These are phyloP conservation scores for Lamproptera curius DNA, from an alignment of 2,888 invertebrate genomes.

Conservation along the genomic window DNA sequence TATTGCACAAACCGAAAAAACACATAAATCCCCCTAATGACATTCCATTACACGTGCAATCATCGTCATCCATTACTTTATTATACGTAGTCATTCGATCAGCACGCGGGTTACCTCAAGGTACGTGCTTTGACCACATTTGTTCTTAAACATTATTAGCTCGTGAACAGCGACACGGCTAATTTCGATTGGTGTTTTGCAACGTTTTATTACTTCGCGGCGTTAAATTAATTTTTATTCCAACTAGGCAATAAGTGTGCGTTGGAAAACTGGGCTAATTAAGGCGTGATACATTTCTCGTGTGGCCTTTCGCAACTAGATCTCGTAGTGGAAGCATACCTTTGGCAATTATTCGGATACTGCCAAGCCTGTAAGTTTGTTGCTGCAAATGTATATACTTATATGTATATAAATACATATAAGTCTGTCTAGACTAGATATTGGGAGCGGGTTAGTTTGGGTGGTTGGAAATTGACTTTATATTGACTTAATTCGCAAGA, in stretches of 20 bases:
- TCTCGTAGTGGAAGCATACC: slow-evolving; percentile 2
- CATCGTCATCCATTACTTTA: too few relatives aligned
- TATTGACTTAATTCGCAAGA: too few relatives aligned
- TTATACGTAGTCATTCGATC: too few relatives aligned
- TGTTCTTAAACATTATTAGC: neutral
- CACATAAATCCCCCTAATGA: neutral
- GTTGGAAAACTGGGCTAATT: slow-evolving; percentile 14
- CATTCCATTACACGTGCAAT: too few relatives aligned
- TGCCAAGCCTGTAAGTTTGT: neutral
- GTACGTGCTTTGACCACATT: slow-evolving; percentile 2
- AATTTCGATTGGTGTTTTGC: slow-evolving; percentile 2
- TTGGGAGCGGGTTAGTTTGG: too few relatives aligned
- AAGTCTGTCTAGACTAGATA: too few relatives aligned
- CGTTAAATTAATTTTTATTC: slow-evolving; percentile 10
- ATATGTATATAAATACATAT: too few relatives aligned
- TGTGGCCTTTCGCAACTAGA: slow-evolving; percentile 5
- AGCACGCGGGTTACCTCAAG: slow-evolving; percentile 3
- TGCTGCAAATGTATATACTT: too few relatives aligned
- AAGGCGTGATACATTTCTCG: slow-evolving; percentile 7
- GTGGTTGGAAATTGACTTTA: too few relatives aligned
- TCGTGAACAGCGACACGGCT: neutral
- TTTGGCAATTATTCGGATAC: neutral
- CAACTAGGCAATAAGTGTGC: neutral
- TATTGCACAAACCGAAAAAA: too few relatives aligned
- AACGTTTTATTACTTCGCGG: neutral